Base-by-base conservation (phyloP, 2,888 invertebrate genomes). In the Drosophila seclusa region DNA sequence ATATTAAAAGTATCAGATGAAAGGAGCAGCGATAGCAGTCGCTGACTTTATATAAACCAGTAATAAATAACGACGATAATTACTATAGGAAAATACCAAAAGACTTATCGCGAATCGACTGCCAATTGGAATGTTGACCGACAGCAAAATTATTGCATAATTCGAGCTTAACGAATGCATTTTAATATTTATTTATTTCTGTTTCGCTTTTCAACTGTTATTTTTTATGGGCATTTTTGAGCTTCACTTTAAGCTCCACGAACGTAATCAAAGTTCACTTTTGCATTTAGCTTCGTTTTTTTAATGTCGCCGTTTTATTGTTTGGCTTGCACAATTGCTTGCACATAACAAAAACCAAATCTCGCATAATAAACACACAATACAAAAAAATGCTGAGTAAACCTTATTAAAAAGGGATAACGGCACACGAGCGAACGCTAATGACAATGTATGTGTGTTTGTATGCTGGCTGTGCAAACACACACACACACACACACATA, bases 361-460 rank as follows among this genome's bases (percentile, higher is more conserved):
- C 86, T 83, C 71, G 59, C 83, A 88, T 83, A 88, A 83, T 81
- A 86, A 83, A 83, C 80, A 78, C 52, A 62, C 81, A 73, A 83
- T 76, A 60, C 38, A 60, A 80, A 69, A 83, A 87, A 88, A 73
- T 90, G 87, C 87, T 89, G 87, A 87, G 87, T 90, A 90, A 87
- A 87, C 87, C 87, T 87, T 87, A 87, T 87, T 87, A 87, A 87
- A 87, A 89, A 87, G 90, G 87, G 90, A 87, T 87, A 87, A 87
- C 85, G 84, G 82, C 74, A 64, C 76, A 79, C 81, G 88, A 75
- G 85, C 73, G 27, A 80, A 70, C 85, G 85, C 89, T 85, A 85
- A 85, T 85, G 85, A 85, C 85, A 89, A 85, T 80, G 87, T 82
- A 29, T 53, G 38, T 42, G 64, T 11, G 55, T 60, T 40, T 57